These are phyloP conservation scores for Epirrhoe alternata DNA, from an alignment of 2,888 invertebrate species.

Conservation along the genomic window DNA sequence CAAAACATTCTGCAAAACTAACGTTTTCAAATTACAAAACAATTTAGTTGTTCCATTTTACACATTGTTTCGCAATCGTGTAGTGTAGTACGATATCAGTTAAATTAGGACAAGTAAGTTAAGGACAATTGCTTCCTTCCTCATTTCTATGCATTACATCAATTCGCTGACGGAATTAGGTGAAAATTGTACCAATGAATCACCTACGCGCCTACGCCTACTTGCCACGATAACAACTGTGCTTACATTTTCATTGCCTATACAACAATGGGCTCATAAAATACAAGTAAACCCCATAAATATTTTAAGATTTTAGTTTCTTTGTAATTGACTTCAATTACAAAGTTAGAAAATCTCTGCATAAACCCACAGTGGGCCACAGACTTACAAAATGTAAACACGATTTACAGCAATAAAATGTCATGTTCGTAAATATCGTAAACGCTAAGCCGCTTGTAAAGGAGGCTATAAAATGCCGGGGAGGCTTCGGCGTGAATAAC, in stretches of 20 bases:
- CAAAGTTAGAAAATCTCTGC: not conserved
- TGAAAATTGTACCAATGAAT: constrained; percentile 32
- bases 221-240: not conserved
- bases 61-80: constrained; percentile 21
- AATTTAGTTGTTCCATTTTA: constrained; percentile 6
- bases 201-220: constrained; percentile 21
- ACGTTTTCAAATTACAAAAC: not conserved
- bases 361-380: not conserved
- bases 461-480: constrained; percentile 45
- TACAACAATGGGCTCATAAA: not conserved
- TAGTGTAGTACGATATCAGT: constrained; percentile 15
- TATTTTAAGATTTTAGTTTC: not conserved
- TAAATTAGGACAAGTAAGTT: constrained; percentile 40
- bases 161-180: constrained; percentile 30
- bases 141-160: constrained; percentile 40
- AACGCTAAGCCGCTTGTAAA: constrained; percentile 58
- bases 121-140: constrained; percentile 43
- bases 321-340: not conserved
- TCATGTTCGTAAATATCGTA: constrained; percentile 52
- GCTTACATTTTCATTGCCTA: not conserved
- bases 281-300: not conserved
- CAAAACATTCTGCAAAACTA: not conserved
- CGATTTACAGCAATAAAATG: constrained; percentile 31
- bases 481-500: constrained; percentile 54
- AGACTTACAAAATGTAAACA: constrained; percentile 15